Base-by-base conservation (phyloP, 2,797 vertebrate species). In the Enteromius unitaeniatus region DNA sequence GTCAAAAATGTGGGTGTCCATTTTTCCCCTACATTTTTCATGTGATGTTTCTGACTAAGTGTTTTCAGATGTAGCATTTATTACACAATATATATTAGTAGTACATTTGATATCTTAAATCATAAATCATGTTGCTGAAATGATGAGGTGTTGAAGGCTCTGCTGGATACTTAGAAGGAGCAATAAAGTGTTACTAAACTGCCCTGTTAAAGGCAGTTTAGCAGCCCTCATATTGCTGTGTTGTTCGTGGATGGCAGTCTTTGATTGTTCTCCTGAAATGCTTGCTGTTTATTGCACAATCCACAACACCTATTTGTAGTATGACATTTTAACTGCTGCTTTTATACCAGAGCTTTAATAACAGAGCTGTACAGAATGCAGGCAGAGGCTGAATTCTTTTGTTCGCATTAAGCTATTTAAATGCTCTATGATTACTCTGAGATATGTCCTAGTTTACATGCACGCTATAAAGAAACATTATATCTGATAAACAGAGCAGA, bases 201-300 rank as follows among this genome's bases (percentile, higher is more conserved):
- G 37, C 70, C 60, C 40, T 79, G 47, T 79, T 84, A 68, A 83
- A 64, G n/a, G 26, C 62, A 65, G 68, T 85, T 84, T 70, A 78
- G 76, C n/a, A 5, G 62, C 23, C 60, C 28, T 78, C 55, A n/a
- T 65, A 79, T 68, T 58, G 73, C 64, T 19, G 8, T 17, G 60
- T 79, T 73, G 68, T 42, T 84, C 2, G 23, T 79, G 69, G 49
- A 23, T 65, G 83, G 45, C 78, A 74, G 34, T 77, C 68, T 84
- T 82, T 84, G 69, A 81, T 74, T 68, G 62, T 83, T 74, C 76
- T 58, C 26, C 51, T 58, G 77, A 70, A 85, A 83, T 67, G 55
- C 84, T 81, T 40, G 58, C 84, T 80, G 81, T 85, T 87, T 77
- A 85, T 80, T 83, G 81, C 75, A 78, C 62, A 79, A 60, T 75